These are phyloP conservation scores for Paracanthobrama guichenoti DNA, from an alignment of 2,113 vertebrate species.

Conservation along the genomic window DNA sequence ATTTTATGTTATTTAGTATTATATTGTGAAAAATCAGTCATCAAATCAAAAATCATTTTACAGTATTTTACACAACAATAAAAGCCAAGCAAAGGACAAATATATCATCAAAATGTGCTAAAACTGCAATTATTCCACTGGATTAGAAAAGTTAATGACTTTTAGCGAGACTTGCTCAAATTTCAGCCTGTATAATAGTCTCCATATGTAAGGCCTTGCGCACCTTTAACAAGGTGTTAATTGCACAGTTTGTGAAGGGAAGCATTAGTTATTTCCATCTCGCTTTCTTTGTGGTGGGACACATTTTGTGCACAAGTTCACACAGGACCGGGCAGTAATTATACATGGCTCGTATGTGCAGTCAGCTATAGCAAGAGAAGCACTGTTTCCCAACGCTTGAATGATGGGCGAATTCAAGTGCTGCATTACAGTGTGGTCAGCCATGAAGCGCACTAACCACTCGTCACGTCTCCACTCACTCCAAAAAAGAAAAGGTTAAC, in stretches of 20 bases:
- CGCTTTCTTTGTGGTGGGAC: conserved; percentile 47
- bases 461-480: background rate
- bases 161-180: background rate
- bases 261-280: conserved; percentile 44
- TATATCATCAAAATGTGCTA: background rate
- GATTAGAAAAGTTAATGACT: background rate
- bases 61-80: background rate
- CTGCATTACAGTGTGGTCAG: conserved; percentile 10
- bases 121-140: background rate
- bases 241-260: conserved; percentile 57
- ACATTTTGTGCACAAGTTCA: conserved; percentile 49
- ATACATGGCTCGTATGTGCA: conserved; percentile 43
- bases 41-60: background rate
- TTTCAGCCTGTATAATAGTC: conserved; percentile 51
- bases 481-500: background rate
- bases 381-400: conserved; percentile 30
- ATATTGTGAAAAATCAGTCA: background rate
- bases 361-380: conserved; percentile 6
- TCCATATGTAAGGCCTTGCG: conserved; percentile 56
- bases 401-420: conserved; percentile 7
- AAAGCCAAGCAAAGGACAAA: background rate
- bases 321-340: conserved; percentile 38
- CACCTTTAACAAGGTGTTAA: conserved; percentile 66
- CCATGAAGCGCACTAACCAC: conserved; percentile 8
- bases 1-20: background rate